Percentiles rank a stretch among this genome's conserved stretches.
Conservation (phyloP, 2,797 vertebrate genomes). For the Dermochelys coriacea region DNA sequence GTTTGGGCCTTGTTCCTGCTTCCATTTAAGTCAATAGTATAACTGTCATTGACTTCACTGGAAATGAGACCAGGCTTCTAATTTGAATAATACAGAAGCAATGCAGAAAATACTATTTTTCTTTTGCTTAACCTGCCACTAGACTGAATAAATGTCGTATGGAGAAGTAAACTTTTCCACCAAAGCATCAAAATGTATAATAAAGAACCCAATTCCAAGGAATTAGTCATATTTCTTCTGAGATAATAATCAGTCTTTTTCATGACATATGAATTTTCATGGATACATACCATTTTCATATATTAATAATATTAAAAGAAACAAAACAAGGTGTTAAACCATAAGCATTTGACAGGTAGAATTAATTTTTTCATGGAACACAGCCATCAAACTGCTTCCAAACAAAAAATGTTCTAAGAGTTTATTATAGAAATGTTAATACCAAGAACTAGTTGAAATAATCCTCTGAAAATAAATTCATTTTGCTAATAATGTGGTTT, state of each 20-base stretch:
- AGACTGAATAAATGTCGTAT: neutral
- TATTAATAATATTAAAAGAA: slow-evolving; percentile 32
- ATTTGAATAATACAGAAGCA: neutral
- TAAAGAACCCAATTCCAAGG: neutral
- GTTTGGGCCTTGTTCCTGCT: neutral
- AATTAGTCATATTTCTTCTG: slow-evolving; percentile 16
- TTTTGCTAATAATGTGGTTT: neutral
- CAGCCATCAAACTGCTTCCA: neutral
- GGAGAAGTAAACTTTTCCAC: neutral
- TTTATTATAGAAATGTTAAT: neutral
- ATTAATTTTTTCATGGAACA: slow-evolving; percentile 31
- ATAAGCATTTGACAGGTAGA: slow-evolving; percentile 25
- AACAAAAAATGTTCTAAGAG: slow-evolving; percentile 13
- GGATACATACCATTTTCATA: neutral
- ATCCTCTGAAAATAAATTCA: neutral
- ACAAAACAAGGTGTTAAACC: neutral
- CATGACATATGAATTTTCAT: slow-evolving; percentile 2
- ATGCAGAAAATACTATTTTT: slow-evolving; percentile 22
- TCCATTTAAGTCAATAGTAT: neutral
- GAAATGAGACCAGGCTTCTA: neutral
- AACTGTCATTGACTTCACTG: neutral
- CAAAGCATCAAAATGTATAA: neutral
- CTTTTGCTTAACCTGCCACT: slow-evolving; percentile 27
- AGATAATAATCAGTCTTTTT: neutral
- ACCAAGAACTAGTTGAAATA: neutral